A percentile compares a stretch with the other conserved stretches of the same genome.
Conservation (phyloP, 1,140 invertebrate genomes). For the Galleria mellonella region DNA sequence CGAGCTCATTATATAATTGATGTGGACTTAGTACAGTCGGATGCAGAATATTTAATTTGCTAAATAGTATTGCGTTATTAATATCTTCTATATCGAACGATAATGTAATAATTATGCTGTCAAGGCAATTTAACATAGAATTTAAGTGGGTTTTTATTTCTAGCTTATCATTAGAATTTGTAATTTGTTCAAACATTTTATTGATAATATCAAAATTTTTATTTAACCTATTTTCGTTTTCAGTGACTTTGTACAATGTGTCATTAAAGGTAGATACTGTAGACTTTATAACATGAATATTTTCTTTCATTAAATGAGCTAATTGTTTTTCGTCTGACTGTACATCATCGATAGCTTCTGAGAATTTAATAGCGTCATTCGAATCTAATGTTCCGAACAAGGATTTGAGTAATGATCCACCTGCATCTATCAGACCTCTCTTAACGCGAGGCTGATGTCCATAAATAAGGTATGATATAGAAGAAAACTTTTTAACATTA, state of each 20-base stretch:
- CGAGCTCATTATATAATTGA: too few relatives aligned
- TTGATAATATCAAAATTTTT: too few relatives aligned
- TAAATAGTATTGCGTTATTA: too few relatives aligned
- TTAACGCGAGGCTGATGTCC: background rate
- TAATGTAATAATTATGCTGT: too few relatives aligned
- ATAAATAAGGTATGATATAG: background rate
- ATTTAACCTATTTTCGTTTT: constrained; percentile 13
- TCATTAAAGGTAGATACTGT: constrained; percentile 15
- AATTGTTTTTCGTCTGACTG: constrained; percentile 16
- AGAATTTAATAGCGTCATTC: constrained; percentile 13
- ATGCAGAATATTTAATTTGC: too few relatives aligned
- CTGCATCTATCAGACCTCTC: constrained; percentile 10
- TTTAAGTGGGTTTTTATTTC: too few relatives aligned
- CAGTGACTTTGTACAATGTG: constrained; percentile 13
- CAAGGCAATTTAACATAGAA: too few relatives aligned
- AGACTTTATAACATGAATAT: constrained; percentile 15
- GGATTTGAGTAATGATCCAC: constrained; percentile 13
- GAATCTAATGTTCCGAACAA: constrained; percentile 14
- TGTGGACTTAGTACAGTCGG: too few relatives aligned
- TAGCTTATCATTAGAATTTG: too few relatives aligned
- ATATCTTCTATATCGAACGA: too few relatives aligned
- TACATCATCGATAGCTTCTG: constrained; percentile 11
- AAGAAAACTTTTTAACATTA: background rate
- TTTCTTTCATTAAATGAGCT: constrained; percentile 11
- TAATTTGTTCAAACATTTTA: too few relatives aligned